phyloP scores from a whole-genome alignment of 2,797 vertebrate genomes.

The Darevskia nairensis region DNA sequence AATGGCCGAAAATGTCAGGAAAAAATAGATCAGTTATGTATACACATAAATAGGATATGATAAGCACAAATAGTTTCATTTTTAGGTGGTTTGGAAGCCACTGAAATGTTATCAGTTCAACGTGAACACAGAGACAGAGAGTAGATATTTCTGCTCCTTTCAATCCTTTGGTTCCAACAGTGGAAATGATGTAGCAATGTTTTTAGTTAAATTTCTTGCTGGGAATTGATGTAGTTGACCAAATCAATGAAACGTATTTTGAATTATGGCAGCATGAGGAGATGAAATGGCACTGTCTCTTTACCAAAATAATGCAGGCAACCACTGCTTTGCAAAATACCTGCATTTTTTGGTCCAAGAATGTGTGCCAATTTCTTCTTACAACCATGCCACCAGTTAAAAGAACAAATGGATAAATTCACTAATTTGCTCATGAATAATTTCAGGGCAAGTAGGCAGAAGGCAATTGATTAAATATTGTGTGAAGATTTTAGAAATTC shows the following conservation, averaged over 20 bases:
- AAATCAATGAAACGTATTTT: background rate
- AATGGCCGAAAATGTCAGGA: background rate
- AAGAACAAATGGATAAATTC: background rate
- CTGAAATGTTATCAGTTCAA: background rate
- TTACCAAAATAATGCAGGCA: background rate
- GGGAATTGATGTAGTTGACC: background rate
- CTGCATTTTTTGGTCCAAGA: background rate
- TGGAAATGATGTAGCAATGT: background rate
- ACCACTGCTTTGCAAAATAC: background rate
- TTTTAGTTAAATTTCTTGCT: conserved; percentile 1
- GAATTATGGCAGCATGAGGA: background rate
- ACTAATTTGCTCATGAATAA: background rate
- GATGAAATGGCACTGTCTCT: background rate
- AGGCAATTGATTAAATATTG: background rate
- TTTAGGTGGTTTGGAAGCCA: background rate
- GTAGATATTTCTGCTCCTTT: background rate
- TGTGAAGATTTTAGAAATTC: background rate
- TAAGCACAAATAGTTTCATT: background rate
- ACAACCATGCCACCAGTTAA: background rate
- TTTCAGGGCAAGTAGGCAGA: background rate
- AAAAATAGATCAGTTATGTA: background rate
- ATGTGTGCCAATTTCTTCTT: background rate
- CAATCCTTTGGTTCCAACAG: too few relatives aligned
- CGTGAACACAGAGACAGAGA: background rate
- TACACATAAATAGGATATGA: background rate